Evolutionary conservation across 2,797 vertebrate species (phyloP).

Genomic region (Pyrrhura leucotis): DNA sequence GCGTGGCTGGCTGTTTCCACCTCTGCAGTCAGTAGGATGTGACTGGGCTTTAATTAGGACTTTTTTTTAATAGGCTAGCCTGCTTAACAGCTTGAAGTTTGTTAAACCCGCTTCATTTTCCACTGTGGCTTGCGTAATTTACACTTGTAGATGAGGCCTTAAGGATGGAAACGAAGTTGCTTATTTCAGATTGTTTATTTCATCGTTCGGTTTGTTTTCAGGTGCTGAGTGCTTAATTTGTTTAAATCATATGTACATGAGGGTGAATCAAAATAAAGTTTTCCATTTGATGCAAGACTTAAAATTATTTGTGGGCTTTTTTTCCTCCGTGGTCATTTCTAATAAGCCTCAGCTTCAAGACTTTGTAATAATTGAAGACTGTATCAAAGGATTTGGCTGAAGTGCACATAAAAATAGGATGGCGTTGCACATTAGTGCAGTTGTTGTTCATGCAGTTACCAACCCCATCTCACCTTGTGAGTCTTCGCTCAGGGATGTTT

Average conservation of each 20-base stretch:
- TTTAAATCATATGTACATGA: background rate
- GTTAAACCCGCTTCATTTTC: constrained; percentile 4
- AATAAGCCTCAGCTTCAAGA: background rate
- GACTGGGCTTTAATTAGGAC: background rate
- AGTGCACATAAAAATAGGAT: background rate
- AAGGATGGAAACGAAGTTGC: background rate
- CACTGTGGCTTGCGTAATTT: background rate
- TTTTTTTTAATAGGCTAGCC: background rate
- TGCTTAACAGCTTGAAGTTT: constrained; percentile 29
- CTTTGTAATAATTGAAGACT: background rate
- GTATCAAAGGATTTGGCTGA: background rate
- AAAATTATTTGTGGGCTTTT: background rate
- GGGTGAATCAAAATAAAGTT: background rate
- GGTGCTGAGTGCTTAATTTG: background rate
- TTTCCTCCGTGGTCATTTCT: background rate
- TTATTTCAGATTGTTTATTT: background rate
- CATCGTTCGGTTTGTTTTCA: background rate
- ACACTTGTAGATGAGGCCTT: background rate
- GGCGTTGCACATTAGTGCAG: background rate
- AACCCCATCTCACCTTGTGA: background rate
- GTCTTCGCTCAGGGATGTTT: background rate
- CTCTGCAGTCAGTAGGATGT: constrained; percentile 16
- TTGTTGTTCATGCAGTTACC: background rate
- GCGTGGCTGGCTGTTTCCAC: background rate
- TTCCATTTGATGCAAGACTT: background rate